Evolutionary conservation across 2,797 vertebrate genomes (phyloP).

Genomic region (Pelodytes ibericus): DNA sequence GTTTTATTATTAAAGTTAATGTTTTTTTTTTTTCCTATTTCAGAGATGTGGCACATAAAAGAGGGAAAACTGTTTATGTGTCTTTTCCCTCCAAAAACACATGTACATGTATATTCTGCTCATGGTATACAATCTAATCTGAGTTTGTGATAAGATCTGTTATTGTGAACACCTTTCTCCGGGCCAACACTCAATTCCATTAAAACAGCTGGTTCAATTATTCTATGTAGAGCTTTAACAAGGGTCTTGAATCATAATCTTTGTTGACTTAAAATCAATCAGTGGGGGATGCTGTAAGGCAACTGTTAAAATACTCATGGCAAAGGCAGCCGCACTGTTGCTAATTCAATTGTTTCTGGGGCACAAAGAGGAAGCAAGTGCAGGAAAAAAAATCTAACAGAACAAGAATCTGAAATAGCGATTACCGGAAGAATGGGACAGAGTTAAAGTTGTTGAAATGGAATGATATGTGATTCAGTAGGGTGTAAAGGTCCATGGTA

Average conservation of each 20-base stretch:
- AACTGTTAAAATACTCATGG: not conserved
- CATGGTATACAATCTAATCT: not conserved
- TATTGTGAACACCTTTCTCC: not conserved
- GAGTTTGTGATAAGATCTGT: not conserved
- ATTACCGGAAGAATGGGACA: not conserved
- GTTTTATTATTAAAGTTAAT: too few species aligned
- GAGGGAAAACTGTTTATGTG: too few species aligned
- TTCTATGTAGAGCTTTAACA: not conserved
- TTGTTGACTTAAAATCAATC: conserved; percentile 13
- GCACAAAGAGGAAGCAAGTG: not conserved
- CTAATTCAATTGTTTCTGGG: not conserved
- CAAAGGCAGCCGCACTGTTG: not conserved
- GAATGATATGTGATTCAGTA: conserved; percentile 4
- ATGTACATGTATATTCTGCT: too few species aligned
- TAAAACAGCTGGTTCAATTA: not conserved
- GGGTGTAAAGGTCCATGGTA: not conserved
- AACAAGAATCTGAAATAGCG: not conserved
- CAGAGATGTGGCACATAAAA: too few species aligned
- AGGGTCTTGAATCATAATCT: not conserved
- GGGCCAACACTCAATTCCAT: not conserved
- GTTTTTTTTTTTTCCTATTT: too few species aligned
- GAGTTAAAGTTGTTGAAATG: conserved; percentile 3
- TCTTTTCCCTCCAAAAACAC: too few species aligned
- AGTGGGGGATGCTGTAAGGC: not conserved
- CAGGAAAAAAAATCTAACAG: not conserved